Conservation (phyloP, 2,113 vertebrate genomes). For the Nothocercus julius region DNA sequence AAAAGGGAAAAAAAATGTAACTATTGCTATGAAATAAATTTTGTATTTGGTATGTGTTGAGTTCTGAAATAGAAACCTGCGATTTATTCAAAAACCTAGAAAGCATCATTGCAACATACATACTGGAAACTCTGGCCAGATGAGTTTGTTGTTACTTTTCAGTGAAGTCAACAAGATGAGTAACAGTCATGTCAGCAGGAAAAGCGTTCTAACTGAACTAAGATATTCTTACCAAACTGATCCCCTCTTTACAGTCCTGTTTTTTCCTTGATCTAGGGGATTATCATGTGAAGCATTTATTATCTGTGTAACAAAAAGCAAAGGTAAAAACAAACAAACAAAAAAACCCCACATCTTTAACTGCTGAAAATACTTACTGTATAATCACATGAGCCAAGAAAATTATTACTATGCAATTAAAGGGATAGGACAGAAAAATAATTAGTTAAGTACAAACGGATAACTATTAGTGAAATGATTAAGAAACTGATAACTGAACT, state of each 20-base stretch:
- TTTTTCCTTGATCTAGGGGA: slow-evolving; percentile 66
- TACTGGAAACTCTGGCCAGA: background rate
- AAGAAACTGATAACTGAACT: background rate
- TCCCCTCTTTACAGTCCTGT: slow-evolving; percentile 61
- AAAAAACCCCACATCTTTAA: slow-evolving; percentile 27
- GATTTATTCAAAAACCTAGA: background rate
- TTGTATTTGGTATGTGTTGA: background rate
- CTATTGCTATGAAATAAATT: background rate
- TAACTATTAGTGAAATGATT: background rate
- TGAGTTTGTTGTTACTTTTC: background rate
- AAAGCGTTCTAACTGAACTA: slow-evolving; percentile 46
- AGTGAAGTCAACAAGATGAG: background rate
- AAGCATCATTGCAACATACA: background rate
- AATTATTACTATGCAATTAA: background rate
- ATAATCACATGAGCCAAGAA: background rate
- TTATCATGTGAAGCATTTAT: slow-evolving; percentile 59
- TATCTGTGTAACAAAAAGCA: slow-evolving; percentile 63
- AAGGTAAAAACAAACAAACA: slow-evolving; percentile 37
- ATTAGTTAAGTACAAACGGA: background rate
- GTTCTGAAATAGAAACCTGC: background rate
- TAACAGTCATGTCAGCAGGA: background rate
- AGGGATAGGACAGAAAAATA: background rate
- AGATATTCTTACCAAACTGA: slow-evolving; percentile 61
- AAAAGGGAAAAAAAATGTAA: background rate
- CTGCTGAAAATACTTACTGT: background rate